Base-by-base conservation (phyloP, 2,888 invertebrate species). In the Meliscaeva auricollis region DNA sequence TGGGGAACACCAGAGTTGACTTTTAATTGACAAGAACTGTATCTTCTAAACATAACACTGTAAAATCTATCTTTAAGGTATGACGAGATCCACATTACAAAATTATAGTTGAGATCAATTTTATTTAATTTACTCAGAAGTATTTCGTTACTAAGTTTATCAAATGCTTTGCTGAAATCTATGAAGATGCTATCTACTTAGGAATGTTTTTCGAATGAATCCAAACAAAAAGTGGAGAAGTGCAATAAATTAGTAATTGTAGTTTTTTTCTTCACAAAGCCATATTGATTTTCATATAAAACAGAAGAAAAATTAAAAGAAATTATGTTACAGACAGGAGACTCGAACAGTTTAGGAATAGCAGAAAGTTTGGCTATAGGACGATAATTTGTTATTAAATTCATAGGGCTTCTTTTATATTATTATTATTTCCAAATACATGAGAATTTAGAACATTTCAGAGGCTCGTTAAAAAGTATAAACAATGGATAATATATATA, bases 201-300 rank as follows among this genome's bases (percentile, higher is more conserved):
- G 2, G 13, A n/a, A 22, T 22, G 52, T 22, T 35, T 35, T 35
- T 35, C 35, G 9, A 35, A 35, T 9, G 35, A 6, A 35, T 35
- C 35, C 1, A 35, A 7, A 35, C 35, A 35, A 35, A 35, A 35
- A 9, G 35, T 35, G 6, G 35, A 35, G 5, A 35, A 35, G 2
- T 35, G 35, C 6, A 35, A 35, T 35, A 35, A 7, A 35, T 35
- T 35, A 8, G 30, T 30, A 30, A 35, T 9, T 6, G 35, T 35
- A 9, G 35, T 5, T 35, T 35, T 35, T 35, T 35, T 35, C 6
- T 35, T 35, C 9, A 35, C 35, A 7, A 35, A 35, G 38, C 9
- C 54, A 52, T 30, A 26, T 62, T 46, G 41, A 41, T 41, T 41
- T 41, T 41, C 41, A 41, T 13, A 41, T 41, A 41, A 13, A 41